These are phyloP conservation scores for Oceanites oceanicus DNA, from an alignment of 2,113 vertebrate genomes.

Conservation along the genomic window DNA sequence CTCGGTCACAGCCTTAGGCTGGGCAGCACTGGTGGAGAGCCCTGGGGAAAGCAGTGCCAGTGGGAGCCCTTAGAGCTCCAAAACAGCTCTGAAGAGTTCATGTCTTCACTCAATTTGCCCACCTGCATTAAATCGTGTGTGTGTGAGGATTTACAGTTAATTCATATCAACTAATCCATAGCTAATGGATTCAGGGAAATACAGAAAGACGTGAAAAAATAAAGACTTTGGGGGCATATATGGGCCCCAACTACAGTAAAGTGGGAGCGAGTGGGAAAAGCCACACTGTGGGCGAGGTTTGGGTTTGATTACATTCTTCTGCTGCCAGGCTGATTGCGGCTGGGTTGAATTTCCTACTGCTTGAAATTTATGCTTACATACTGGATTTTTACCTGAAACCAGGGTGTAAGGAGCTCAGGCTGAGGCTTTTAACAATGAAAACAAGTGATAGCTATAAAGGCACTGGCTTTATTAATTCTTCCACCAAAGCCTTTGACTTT, in stretches of 20 bases:
- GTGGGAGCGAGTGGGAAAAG: neutral
- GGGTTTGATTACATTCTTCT: neutral
- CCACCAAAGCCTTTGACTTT: neutral
- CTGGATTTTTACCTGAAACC: neutral
- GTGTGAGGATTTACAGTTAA: neutral
- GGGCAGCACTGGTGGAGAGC: accelerated
- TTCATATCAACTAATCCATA: neutral
- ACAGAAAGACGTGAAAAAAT: neutral
- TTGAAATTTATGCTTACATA: neutral
- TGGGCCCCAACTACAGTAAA: neutral
- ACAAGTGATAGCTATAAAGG: neutral
- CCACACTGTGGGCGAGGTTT: neutral
- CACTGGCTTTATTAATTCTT: neutral
- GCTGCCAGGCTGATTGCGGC: neutral
- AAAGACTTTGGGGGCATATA: neutral
- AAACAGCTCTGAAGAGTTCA: neutral
- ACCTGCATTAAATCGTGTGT: neutral
- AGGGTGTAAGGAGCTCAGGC: neutral
- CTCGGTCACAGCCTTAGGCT: neutral
- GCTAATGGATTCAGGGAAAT: neutral
- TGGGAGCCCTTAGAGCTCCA: neutral
- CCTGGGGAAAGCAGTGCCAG: neutral
- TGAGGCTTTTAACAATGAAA: neutral
- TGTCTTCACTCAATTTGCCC: neutral
- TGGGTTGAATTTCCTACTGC: neutral